Evolutionary conservation across 2,113 vertebrate species (phyloP).

Genomic region (Phalacrocorax aristotelis): DNA sequence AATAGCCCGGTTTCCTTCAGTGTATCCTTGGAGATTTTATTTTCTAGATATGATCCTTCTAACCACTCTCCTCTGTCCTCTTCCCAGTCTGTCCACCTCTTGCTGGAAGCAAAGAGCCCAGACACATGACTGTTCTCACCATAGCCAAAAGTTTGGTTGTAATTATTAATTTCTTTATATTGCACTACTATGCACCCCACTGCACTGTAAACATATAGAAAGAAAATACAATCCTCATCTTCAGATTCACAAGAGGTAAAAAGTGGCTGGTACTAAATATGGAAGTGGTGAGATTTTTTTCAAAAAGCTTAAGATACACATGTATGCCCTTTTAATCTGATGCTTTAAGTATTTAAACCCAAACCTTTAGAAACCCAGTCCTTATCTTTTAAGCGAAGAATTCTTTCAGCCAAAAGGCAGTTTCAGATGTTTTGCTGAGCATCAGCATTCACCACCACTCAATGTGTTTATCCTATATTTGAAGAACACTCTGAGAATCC

Average conservation of each 20-base stretch:
- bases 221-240: not conserved
- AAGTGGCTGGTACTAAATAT: not conserved
- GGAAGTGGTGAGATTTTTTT: not conserved
- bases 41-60: not conserved
- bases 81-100: not conserved
- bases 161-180: not conserved
- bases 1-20: not conserved
- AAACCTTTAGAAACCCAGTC: not conserved
- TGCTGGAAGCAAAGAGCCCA: not conserved
- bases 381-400: not conserved
- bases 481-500: not conserved
- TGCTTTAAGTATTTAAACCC: not conserved
- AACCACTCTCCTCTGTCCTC: not conserved
- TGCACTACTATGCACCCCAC: not conserved
- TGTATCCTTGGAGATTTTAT: not conserved
- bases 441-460: not conserved
- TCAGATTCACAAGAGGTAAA: not conserved
- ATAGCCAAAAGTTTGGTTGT: not conserved
- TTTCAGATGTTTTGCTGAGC: not conserved
- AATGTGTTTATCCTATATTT: fast-evolving
- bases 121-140: not conserved
- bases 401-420: not conserved
- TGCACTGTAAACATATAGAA: not conserved
- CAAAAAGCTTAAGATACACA: not conserved
- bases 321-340: not conserved